Conservation (phyloP, 2,797 vertebrate genomes). For the Falco columbarius region DNA sequence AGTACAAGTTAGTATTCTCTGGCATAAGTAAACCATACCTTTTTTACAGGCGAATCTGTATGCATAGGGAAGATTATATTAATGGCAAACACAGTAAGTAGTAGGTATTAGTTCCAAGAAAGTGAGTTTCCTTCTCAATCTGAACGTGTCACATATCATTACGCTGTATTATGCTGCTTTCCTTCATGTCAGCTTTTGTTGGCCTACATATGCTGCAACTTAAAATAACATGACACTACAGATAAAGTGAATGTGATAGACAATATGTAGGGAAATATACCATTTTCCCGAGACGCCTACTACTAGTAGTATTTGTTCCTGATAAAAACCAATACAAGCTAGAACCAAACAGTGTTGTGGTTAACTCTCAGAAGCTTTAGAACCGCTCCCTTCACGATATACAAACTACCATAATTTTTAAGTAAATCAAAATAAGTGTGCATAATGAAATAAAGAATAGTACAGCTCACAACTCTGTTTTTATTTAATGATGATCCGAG, state of each 20-base stretch:
- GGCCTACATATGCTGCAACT: slow-evolving; percentile 56
- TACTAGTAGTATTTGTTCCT: not conserved
- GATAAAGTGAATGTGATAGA: not conserved
- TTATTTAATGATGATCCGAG: not conserved
- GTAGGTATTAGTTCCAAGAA: not conserved
- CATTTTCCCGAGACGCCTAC: not conserved
- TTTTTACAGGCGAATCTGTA: not conserved
- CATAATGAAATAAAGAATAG: not conserved
- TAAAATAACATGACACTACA: slow-evolving; percentile 41
- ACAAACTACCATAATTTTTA: not conserved
- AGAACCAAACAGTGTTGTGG: not conserved
- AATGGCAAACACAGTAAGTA: not conserved
- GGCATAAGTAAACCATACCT: not conserved
- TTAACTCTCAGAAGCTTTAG: not conserved
- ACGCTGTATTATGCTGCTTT: not conserved
- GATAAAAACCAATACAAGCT: not conserved
- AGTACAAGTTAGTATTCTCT: not conserved
- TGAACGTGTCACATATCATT: slow-evolving; percentile 34
- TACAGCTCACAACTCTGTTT: not conserved
- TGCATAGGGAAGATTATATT: not conserved
- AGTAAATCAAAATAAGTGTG: not conserved
- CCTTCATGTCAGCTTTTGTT: slow-evolving; percentile 48
- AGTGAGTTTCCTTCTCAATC: not conserved
- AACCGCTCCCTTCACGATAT: not conserved
- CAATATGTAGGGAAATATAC: not conserved